A percentile compares a stretch with the other conserved stretches of the same genome.
Evolutionary conservation across 2,797 vertebrate species (phyloP).

Genomic region (Cyclopterus lumpus): DNA sequence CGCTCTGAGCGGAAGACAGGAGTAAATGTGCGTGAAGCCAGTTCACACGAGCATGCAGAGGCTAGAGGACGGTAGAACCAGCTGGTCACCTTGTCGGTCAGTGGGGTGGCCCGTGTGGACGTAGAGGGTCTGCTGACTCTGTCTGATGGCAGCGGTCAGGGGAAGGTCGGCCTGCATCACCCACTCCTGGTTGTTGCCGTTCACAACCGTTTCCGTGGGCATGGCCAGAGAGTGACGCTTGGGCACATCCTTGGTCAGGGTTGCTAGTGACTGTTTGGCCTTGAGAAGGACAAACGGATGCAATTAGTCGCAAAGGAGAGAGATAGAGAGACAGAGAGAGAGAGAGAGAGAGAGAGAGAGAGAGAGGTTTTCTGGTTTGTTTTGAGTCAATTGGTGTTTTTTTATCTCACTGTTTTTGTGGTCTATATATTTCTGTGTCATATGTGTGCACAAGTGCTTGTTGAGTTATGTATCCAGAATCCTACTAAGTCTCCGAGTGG

Average conservation of each 20-base stretch:
- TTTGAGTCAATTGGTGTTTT: conserved; percentile 11
- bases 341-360: no score
- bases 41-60: conserved; percentile 62
- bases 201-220: conserved; percentile 95
- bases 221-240: conserved; percentile 98
- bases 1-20: conserved; percentile 50
- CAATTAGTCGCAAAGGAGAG: conserved; percentile 20
- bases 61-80: conserved; percentile 21
- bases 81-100: conserved; percentile 92
- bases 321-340: not conserved
- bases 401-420: not conserved
- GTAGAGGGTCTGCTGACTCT: conserved; percentile 98
- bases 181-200: conserved; percentile 99
- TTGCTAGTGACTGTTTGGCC: conserved; percentile 98
- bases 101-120: conserved; percentile 90
- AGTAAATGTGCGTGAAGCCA: conserved; percentile 52
- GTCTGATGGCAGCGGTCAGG: conserved; percentile 96
- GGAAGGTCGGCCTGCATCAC: conserved; percentile 98
- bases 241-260: conserved; percentile 97
- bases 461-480: conserved; percentile 5
- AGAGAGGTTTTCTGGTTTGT: not conserved
- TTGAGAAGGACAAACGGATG: conserved; percentile 69
- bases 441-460: conserved; percentile 4
- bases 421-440: conserved; percentile 5
- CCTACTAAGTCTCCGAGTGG: conserved; percentile 3